A percentile compares a stretch with the other conserved stretches of the same genome.
phyloP scores from a whole-genome alignment of 2,113 vertebrate genomes.

The Forbesichthys agassizii region DNA sequence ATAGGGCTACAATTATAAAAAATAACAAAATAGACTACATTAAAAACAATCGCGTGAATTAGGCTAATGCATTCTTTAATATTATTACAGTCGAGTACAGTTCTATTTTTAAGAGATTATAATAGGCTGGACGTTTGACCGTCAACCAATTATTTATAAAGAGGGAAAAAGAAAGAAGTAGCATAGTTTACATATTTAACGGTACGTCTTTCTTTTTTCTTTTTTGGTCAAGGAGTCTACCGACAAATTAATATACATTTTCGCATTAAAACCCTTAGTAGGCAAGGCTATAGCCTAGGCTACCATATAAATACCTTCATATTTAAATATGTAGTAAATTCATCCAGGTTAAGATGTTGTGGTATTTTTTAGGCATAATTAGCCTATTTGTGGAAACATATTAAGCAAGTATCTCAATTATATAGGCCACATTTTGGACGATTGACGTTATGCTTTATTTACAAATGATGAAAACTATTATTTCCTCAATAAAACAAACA shows the following conservation, averaged over 20 bases:
- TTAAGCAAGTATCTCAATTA: no score
- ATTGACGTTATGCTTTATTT: no score
- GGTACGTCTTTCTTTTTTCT: not conserved
- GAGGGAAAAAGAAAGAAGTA: slow-evolving; percentile 7
- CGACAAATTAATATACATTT: slow-evolving; percentile 35
- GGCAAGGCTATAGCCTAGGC: no score
- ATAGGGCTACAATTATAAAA: no score
- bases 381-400: no score
- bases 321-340: slow-evolving; percentile 1
- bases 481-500: no score
- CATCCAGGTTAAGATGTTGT: not conserved
- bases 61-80: no score
- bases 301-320: slow-evolving; percentile 25
- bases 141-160: slow-evolving; percentile 31
- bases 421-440: no score
- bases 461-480: no score
- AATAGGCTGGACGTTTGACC: slow-evolving; percentile 36
- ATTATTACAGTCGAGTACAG: not conserved
- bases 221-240: slow-evolving; percentile 7
- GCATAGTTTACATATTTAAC: slow-evolving; percentile 9
- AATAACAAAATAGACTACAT: no score
- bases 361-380: not conserved
- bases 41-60: no score
- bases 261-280: not conserved
- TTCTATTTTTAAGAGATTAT: slow-evolving; percentile 2